phyloP scores from a whole-genome alignment of 1,140 invertebrate genomes.

The Liolophura sinensis region DNA sequence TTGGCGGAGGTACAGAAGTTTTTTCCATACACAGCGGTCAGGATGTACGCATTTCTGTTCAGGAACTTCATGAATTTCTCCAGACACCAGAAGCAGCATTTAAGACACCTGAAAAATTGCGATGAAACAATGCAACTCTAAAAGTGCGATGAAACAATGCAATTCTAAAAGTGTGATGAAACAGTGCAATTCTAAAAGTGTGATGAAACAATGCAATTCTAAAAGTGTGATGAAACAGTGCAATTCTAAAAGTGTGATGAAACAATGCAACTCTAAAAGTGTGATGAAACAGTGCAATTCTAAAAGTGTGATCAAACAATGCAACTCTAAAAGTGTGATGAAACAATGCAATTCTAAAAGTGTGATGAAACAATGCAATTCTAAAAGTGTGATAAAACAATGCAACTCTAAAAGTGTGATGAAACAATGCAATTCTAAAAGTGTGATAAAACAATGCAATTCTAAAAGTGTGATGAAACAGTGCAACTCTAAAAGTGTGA shows the following conservation, averaged over 20 bases:
- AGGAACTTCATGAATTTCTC: constrained; percentile 80
- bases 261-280: background rate
- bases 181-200: constrained; percentile 11
- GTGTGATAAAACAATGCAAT: background rate
- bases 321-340: background rate
- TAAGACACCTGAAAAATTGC: constrained; percentile 65
- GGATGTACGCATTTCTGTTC: constrained; percentile 93
- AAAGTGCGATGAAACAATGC: background rate
- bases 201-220: too few relatives aligned
- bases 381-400: background rate
- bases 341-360: constrained; percentile 1
- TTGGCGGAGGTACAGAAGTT: constrained; percentile 86
- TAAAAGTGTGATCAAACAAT: constrained; percentile 8
- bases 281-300: background rate
- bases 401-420: constrained; percentile 10
- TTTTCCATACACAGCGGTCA: constrained; percentile 92
- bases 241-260: constrained; percentile 11
- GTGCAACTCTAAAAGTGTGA: background rate
- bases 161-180: background rate
- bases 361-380: background rate
- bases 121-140: too few relatives aligned
- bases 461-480: constrained; percentile 11
- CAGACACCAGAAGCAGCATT: constrained; percentile 89
- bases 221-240: background rate
- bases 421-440: background rate